A percentile compares a stretch with the other conserved stretches of the same genome.
These are phyloP conservation scores for Cephus nigrinus DNA, from an alignment of 2,888 invertebrate genomes.

Conservation along the genomic window DNA sequence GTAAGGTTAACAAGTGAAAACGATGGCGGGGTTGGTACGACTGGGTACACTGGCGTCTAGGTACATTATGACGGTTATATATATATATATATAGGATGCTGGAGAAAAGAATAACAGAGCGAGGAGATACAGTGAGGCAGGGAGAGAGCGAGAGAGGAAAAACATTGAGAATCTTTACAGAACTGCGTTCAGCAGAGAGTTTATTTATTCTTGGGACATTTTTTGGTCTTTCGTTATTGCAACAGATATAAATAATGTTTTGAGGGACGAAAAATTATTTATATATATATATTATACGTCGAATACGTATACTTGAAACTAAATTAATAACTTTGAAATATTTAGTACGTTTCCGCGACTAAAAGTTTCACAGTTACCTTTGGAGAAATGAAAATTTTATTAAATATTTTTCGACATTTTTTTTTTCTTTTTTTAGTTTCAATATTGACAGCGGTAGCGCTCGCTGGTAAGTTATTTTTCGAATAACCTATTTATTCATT, in stretches of 20 bases:
- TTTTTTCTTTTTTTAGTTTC: not conserved
- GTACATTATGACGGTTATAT: not conserved
- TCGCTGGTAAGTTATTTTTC: not conserved
- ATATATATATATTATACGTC: not conserved
- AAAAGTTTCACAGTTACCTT: not conserved
- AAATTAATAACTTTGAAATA: not conserved
- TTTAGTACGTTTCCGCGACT: not conserved
- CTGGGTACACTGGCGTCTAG: not conserved
- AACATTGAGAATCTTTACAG: conserved; percentile 8
- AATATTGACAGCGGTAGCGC: not conserved
- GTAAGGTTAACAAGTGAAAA: conserved; percentile 47
- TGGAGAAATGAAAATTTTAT: not conserved
- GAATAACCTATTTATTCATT: not conserved
- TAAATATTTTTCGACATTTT: not conserved
- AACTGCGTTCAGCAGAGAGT: too few species aligned
- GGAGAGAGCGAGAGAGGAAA: not conserved
- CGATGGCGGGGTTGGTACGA: conserved; percentile 8
- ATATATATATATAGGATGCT: not conserved
- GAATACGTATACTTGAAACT: not conserved
- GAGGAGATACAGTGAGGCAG: not conserved
- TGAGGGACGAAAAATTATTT: not conserved
- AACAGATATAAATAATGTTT: not conserved
- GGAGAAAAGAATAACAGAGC: conserved; percentile 11
- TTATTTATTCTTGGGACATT: not conserved
- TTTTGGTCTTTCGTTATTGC: not conserved